A percentile compares a stretch with the other conserved stretches of the same genome.
These are phyloP conservation scores for Chrysemys picta DNA, from an alignment of 2,113 vertebrate species.

Conservation along the genomic window DNA sequence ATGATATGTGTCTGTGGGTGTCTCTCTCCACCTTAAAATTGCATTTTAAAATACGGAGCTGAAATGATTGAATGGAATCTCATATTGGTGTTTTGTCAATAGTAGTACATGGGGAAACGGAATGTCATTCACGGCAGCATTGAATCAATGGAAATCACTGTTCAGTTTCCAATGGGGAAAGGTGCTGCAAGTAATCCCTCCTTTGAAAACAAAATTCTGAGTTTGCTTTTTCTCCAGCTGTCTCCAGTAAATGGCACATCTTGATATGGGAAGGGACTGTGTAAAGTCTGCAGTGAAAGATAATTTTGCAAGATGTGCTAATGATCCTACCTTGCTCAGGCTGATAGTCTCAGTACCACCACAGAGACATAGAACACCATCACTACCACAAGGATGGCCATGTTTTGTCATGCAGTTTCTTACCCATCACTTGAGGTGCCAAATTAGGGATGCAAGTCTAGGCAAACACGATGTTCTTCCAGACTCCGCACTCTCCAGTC, in stretches of 20 bases:
- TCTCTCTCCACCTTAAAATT: neutral
- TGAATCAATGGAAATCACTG: neutral
- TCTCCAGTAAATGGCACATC: neutral
- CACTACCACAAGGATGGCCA: neutral
- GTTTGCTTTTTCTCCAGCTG: neutral
- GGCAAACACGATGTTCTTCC: neutral
- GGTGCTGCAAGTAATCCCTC: neutral
- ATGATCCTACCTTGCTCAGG: neutral
- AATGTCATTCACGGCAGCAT: neutral
- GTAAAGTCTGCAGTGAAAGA: neutral
- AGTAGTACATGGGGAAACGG: neutral
- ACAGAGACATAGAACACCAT: neutral
- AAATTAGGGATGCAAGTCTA: neutral
- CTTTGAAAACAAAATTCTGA: neutral
- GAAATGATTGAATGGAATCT: fast-evolving
- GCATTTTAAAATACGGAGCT: neutral
- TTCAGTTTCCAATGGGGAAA: neutral
- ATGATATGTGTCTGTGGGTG: neutral
- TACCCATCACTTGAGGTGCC: neutral
- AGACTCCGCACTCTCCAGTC: neutral
- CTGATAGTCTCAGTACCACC: neutral
- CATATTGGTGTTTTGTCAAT: neutral
- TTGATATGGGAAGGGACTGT: neutral
- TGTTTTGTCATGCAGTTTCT: neutral
- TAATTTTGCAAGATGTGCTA: neutral